Evolutionary conservation across 2,888 invertebrate genomes (phyloP).

Genomic region (Ophion slaviceki): DNA sequence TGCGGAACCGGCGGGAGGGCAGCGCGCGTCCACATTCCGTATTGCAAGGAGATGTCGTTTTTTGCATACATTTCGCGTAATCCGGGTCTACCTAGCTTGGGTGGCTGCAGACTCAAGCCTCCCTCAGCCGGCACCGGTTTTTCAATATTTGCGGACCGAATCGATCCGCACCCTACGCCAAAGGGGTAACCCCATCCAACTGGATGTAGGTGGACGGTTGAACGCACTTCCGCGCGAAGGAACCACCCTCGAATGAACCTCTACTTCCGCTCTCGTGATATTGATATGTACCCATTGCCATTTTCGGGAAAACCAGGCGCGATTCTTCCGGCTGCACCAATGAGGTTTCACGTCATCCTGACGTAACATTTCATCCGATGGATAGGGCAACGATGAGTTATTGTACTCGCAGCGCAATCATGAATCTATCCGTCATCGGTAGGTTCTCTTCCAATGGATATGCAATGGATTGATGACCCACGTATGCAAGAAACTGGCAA

Average conservation of each 20-base stretch:
- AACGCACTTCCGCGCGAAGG: not conserved
- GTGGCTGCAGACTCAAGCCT: not conserved
- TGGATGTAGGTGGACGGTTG: not conserved
- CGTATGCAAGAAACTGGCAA: too few relatives aligned
- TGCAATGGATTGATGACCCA: too few relatives aligned
- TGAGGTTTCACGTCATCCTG: too few relatives aligned
- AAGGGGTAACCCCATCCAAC: not conserved
- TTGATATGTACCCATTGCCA: not conserved
- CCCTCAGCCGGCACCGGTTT: not conserved
- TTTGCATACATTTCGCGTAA: constrained; percentile 13
- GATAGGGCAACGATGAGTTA: too few relatives aligned
- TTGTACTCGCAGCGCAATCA: too few relatives aligned
- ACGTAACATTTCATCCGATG: too few relatives aligned
- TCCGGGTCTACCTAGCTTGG: not conserved
- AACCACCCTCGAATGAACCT: not conserved
- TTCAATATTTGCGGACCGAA: not conserved
- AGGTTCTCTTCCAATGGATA: too few relatives aligned
- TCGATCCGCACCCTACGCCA: constrained; percentile 7
- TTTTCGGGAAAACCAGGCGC: not conserved
- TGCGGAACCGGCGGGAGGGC: constrained; percentile 74
- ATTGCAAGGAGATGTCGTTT: constrained; percentile 52
- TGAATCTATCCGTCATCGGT: too few relatives aligned
- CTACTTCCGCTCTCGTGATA: too few relatives aligned
- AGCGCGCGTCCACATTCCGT: constrained; percentile 56
- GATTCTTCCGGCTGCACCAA: too few relatives aligned